A percentile compares a stretch with the other conserved stretches of the same genome.
phyloP scores from a whole-genome alignment of 2,797 vertebrate species.

The Craterocephalus amniculus region DNA sequence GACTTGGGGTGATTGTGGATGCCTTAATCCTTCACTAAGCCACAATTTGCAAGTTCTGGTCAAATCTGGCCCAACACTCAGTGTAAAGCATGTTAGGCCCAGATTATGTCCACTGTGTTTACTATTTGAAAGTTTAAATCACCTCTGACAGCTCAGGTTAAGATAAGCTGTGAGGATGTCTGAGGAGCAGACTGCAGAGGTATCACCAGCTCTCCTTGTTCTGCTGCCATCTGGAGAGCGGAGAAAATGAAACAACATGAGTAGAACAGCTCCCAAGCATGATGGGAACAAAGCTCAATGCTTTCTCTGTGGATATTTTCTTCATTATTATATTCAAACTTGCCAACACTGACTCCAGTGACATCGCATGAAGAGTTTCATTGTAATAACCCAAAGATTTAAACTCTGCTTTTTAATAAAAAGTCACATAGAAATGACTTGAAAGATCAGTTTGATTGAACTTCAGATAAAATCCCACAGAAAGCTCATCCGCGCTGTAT shows the following conservation, averaged over 20 bases:
- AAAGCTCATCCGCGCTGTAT: too few relatives aligned
- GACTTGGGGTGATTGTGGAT: background rate
- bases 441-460: too few relatives aligned
- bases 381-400: too few relatives aligned
- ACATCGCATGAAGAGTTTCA: too few relatives aligned
- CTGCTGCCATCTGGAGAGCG: conserved; percentile 68
- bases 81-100: background rate
- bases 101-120: background rate
- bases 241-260: conserved; percentile 54
- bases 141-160: background rate
- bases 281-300: conserved; percentile 40
- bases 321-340: too few relatives aligned
- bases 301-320: too few relatives aligned
- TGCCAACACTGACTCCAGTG: too few relatives aligned
- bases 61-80: background rate
- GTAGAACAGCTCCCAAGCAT: conserved; percentile 51
- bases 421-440: too few relatives aligned
- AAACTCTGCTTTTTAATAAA: too few relatives aligned
- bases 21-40: background rate
- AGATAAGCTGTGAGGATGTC: background rate
- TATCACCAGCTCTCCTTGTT: background rate
- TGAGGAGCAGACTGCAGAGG: conserved; percentile 3
- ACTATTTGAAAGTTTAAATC: background rate
- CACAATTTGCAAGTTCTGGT: background rate
- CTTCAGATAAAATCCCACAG: too few relatives aligned